Conservation (phyloP, 2,888 invertebrate genomes). For the Luperina testacea region DNA sequence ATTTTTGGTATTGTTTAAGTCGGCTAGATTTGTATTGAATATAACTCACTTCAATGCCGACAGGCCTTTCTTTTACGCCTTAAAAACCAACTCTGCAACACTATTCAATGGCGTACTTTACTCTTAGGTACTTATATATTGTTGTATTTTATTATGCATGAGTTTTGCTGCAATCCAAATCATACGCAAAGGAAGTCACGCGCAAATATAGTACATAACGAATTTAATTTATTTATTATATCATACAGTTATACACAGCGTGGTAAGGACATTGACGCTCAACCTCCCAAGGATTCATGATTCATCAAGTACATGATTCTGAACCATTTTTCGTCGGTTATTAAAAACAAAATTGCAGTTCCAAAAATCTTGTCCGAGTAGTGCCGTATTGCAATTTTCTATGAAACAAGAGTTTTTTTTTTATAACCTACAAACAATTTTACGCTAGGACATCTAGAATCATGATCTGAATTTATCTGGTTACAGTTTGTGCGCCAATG, state of each 20-base stretch:
- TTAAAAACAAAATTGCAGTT: too few species aligned
- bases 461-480: too few species aligned
- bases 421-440: too few species aligned
- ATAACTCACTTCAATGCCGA: constrained; percentile 1
- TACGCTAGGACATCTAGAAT: too few species aligned
- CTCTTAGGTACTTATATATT: constrained; percentile 29
- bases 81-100: constrained; percentile 11
- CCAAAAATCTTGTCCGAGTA: too few species aligned
- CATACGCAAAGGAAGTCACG: background rate
- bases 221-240: background rate
- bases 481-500: too few species aligned
- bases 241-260: background rate
- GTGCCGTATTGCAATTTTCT: background rate
- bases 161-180: background rate
- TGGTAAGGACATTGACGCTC: too few species aligned
- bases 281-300: background rate
- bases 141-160: constrained; percentile 8
- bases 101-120: constrained; percentile 35
- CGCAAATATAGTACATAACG: background rate
- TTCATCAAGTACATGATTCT: background rate
- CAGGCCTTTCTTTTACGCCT: constrained; percentile 35
- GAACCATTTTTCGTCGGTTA: too few species aligned
- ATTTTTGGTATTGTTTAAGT: background rate
- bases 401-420: background rate
- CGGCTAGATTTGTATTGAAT: background rate